These are phyloP conservation scores for Drosophila equinoxialis DNA, from an alignment of 1,140 invertebrate genomes.

Conservation along the genomic window DNA sequence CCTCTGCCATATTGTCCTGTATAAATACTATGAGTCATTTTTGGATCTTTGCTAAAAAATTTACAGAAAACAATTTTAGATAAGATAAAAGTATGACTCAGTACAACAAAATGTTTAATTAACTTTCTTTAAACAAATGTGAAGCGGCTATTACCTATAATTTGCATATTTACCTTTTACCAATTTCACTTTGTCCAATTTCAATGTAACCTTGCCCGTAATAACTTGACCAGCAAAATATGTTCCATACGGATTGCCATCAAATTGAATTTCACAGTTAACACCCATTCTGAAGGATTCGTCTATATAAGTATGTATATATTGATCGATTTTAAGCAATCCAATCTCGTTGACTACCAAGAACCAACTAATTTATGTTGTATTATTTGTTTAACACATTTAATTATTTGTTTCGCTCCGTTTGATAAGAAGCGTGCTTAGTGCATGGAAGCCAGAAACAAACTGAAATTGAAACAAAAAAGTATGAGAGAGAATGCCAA, in stretches of 20 bases:
- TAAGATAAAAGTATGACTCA: slow-evolving; percentile 52
- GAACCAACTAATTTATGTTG: slow-evolving; percentile 54
- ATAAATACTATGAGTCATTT: slow-evolving; percentile 51
- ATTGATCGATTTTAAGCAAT: slow-evolving; percentile 22
- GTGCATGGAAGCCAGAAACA: slow-evolving; percentile 43
- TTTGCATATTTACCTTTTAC: slow-evolving; percentile 73
- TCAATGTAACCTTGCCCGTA: slow-evolving; percentile 83
- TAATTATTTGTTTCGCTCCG: slow-evolving; percentile 18
- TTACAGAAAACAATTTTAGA: slow-evolving; percentile 29
- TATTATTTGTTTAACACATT: slow-evolving; percentile 2
- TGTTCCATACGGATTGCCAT: slow-evolving; percentile 83
- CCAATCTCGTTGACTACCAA: slow-evolving; percentile 36
- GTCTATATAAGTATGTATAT: slow-evolving; percentile 1
- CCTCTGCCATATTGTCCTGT: background rate
- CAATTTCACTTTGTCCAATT: slow-evolving; percentile 83
- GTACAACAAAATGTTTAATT: background rate
- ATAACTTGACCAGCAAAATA: slow-evolving; percentile 84
- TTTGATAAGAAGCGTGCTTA: slow-evolving; percentile 32
- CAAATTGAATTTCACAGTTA: slow-evolving; percentile 80
- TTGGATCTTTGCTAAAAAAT: slow-evolving; percentile 37
- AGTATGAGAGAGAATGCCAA: slow-evolving; percentile 18
- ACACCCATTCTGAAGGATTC: slow-evolving; percentile 56
- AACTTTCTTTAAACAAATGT: background rate
- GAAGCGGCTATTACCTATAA: background rate
- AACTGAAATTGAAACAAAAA: slow-evolving; percentile 66